Evolutionary conservation across 2,888 invertebrate species (phyloP).

Genomic region (Nesidiocoris tenuis): DNA sequence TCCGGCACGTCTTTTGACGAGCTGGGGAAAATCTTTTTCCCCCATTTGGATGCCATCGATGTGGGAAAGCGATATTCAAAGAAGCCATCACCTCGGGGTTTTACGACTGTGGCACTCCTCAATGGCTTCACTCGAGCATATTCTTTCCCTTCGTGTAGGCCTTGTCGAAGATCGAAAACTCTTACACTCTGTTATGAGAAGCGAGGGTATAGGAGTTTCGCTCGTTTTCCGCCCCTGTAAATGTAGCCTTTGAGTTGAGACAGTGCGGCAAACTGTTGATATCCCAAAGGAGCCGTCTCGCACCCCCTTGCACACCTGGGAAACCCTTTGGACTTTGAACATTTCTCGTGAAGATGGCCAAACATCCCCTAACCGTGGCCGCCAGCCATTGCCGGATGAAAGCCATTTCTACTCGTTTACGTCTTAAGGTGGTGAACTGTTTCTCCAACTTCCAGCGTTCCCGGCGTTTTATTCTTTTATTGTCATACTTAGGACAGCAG

Average conservation of each 20-base stretch:
- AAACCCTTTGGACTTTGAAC: background rate
- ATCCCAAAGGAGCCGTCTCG: background rate
- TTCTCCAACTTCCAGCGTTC: background rate
- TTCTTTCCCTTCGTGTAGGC: background rate
- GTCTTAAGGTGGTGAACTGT: background rate
- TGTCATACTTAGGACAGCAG: background rate
- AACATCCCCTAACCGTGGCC: background rate
- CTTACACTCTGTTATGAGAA: background rate
- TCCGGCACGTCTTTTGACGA: no score
- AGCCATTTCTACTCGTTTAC: background rate
- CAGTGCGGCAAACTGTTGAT: constrained; percentile 10
- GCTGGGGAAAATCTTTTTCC: no score
- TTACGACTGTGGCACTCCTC: background rate
- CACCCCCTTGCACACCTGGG: background rate
- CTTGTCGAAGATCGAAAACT: background rate
- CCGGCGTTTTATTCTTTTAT: background rate
- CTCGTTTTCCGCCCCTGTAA: background rate
- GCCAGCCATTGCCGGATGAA: no score
- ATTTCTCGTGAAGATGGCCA: background rate
- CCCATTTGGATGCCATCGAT: background rate
- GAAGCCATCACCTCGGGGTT: background rate
- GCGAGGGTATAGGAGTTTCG: background rate
- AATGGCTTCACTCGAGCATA: background rate
- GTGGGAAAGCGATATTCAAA: background rate
- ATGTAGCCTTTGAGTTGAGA: constrained; percentile 2